phyloP scores from a whole-genome alignment of 2,113 vertebrate species.

The Sinocyclocheilus rhinocerous region DNA sequence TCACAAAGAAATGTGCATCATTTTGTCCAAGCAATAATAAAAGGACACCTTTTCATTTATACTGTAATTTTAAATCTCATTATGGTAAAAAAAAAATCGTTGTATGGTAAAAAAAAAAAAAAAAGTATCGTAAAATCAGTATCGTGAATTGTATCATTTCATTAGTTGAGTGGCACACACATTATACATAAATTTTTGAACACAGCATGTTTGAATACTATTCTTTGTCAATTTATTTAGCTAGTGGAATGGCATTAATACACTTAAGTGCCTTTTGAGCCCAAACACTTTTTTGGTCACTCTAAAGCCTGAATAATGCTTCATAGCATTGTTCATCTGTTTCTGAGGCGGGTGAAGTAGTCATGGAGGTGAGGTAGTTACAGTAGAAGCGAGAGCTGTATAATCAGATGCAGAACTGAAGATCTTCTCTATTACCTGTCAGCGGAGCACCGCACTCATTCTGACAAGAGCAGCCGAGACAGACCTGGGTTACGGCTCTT shows the following conservation, averaged over 20 bases:
- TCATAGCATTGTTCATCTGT: not conserved
- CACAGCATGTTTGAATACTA: no score
- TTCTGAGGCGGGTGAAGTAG: not conserved
- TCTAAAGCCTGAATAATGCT: not conserved
- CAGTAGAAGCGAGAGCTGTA: not conserved
- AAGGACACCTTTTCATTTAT: no score
- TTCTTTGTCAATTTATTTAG: no score
- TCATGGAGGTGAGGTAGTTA: not conserved
- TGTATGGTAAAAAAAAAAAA: no score
- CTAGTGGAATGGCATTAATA: not conserved
- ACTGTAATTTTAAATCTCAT: no score
- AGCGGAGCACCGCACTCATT: conserved; percentile 1
- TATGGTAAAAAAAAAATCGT: no score
- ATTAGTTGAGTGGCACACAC: no score
- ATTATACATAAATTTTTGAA: no score
- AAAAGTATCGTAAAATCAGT: no score
- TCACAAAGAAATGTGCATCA: no score
- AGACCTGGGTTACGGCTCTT: conserved; percentile 33
- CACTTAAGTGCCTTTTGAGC: not conserved
- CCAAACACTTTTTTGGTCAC: not conserved
- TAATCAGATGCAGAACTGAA: conserved; percentile 62
- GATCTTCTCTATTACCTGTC: conserved; percentile 53
- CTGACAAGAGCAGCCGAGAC: conserved; percentile 18
- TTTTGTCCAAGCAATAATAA: no score
- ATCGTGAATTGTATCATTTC: no score